These are phyloP conservation scores for Athetis lepigone DNA, from an alignment of 2,888 invertebrate species.

Conservation along the genomic window DNA sequence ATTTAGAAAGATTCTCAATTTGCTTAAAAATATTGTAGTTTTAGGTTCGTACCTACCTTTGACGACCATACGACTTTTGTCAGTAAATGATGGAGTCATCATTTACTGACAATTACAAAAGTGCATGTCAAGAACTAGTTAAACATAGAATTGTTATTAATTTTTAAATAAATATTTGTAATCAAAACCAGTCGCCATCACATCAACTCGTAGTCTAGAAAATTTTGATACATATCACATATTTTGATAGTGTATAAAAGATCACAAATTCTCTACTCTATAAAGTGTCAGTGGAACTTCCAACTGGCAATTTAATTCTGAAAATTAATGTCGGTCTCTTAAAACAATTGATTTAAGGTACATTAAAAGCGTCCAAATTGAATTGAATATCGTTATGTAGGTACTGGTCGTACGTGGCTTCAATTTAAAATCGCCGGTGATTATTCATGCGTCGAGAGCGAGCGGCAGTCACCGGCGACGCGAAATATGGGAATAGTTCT, in stretches of 20 bases:
- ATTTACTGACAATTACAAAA: too few species aligned
- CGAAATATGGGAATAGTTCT: slow-evolving; percentile 13
- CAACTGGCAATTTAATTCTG: background rate
- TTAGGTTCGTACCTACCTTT: too few species aligned
- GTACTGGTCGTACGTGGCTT: slow-evolving; percentile 7
- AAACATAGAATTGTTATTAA: background rate
- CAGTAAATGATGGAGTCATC: too few species aligned
- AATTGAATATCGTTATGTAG: slow-evolving; percentile 30
- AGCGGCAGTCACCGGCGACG: slow-evolving; percentile 1
- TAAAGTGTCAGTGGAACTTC: background rate
- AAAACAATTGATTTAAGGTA: slow-evolving; percentile 18
- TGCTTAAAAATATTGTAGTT: too few species aligned
- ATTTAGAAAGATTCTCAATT: too few species aligned
- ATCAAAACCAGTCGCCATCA: background rate
- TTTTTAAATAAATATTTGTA: background rate
- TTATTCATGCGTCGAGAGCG: slow-evolving; percentile 20
- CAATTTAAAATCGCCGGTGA: slow-evolving; percentile 18
- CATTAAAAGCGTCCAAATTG: slow-evolving; percentile 17
- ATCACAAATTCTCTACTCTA: background rate
- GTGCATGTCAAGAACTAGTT: background rate
- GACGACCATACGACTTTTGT: too few species aligned
- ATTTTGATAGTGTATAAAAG: too few species aligned
- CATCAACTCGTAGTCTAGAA: background rate
- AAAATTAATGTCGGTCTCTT: slow-evolving; percentile 12
- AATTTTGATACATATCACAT: background rate